Evolutionary conservation across 2,113 vertebrate species (phyloP).

Genomic region (Todiramphus chloris): DNA sequence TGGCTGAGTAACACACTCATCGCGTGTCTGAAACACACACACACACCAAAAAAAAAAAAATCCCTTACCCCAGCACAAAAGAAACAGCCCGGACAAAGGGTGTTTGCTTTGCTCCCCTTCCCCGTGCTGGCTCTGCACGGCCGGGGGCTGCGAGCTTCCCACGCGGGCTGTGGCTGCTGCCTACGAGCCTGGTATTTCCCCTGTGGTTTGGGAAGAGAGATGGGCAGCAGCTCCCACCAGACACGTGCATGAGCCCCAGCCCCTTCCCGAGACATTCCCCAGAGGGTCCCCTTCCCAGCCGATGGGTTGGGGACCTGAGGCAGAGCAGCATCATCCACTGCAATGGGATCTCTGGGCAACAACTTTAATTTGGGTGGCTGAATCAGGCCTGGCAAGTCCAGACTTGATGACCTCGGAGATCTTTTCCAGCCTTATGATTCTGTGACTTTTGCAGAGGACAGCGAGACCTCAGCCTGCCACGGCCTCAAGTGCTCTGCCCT

Average conservation of each 20-base stretch:
- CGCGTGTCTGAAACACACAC: constrained; percentile 14
- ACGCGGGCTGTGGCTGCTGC: fast-evolving
- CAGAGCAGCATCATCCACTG: neutral
- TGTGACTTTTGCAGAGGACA: neutral
- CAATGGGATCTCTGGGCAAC: neutral
- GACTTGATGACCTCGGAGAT: neutral
- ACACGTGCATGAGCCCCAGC: fast-evolving
- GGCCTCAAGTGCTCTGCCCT: neutral
- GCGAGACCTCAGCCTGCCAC: neutral
- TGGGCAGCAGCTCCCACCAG: neutral
- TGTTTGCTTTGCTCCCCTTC: constrained; percentile 16
- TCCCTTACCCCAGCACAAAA: constrained; percentile 52
- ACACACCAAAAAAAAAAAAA: neutral
- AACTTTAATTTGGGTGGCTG: neutral
- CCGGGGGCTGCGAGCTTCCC: neutral
- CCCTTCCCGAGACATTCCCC: neutral
- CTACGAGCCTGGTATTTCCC: neutral
- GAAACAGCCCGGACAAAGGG: neutral
- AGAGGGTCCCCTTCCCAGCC: fast-evolving
- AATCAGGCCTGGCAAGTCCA: fast-evolving
- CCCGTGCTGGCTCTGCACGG: neutral
- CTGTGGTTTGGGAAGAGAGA: neutral
- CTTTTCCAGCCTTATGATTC: too few relatives aligned
- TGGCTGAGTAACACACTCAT: constrained; percentile 64
- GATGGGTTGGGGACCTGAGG: neutral